Percentiles rank a stretch among this genome's conserved stretches.
Evolutionary conservation across 2,113 vertebrate genomes (phyloP).

Genomic region (Gnathonemus echidnorhynchus): DNA sequence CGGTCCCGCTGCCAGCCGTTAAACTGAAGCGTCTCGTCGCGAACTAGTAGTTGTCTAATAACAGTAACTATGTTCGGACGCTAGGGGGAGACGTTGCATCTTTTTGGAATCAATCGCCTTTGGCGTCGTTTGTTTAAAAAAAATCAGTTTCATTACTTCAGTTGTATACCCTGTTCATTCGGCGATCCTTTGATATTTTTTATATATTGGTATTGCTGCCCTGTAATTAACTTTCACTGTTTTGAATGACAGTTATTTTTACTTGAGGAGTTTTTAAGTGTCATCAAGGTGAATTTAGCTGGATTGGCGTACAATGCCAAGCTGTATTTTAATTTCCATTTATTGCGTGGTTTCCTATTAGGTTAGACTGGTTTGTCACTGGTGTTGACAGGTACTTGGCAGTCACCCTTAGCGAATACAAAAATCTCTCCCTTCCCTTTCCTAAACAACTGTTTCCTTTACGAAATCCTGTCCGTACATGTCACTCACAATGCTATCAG

Average conservation of each 20-base stretch:
- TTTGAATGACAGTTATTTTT: not conserved
- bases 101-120: not conserved
- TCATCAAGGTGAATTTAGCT: not conserved
- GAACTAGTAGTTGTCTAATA: not conserved
- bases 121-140: not conserved
- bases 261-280: conserved; percentile 10
- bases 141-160: not conserved
- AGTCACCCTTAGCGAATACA: not conserved
- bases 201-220: not conserved
- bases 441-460: not conserved
- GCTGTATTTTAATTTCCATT: not conserved
- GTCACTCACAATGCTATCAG: not conserved
- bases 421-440: not conserved
- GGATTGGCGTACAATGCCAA: not conserved
- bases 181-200: conserved; percentile 3
- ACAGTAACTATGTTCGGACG: not conserved
- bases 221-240: not conserved
- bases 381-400: not conserved
- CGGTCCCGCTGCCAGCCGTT: not conserved
- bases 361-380: not conserved
- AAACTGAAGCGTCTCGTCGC: not conserved
- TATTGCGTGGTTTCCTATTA: not conserved
- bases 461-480: not conserved
- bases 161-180: not conserved
- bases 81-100: not conserved